Conservation (phyloP, 2,888 invertebrate genomes). For the Drosophila acutilabella region DNA sequence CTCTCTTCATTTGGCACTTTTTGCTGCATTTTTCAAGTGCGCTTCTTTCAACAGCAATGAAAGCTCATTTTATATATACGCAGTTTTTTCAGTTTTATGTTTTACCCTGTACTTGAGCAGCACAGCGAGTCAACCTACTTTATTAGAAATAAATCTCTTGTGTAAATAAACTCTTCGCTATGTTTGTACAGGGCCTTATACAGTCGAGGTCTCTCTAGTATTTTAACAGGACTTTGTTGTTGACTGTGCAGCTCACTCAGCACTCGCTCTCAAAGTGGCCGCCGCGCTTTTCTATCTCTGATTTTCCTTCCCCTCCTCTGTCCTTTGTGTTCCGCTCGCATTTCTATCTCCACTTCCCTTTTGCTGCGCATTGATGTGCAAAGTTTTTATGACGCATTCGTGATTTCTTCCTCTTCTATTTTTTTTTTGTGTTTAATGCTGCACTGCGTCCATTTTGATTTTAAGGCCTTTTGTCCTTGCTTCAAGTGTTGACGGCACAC, state of each 20-base stretch:
- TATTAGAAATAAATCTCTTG: too few relatives aligned
- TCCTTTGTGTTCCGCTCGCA: background rate
- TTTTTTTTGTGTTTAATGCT: conserved; percentile 55
- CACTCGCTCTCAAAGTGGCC: conserved; percentile 57
- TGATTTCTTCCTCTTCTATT: conserved; percentile 60
- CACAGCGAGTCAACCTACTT: background rate
- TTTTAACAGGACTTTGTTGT: conserved; percentile 61
- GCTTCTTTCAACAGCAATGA: conserved; percentile 44
- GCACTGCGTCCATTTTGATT: conserved; percentile 73
- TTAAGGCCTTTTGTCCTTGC: conserved; percentile 72
- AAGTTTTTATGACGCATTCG: conserved; percentile 79
- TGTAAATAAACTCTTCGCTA: too few relatives aligned
- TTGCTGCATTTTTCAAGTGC: conserved; percentile 68
- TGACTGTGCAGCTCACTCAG: background rate
- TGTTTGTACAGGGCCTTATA: background rate
- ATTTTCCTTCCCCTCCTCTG: conserved; percentile 4
- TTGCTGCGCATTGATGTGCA: conserved; percentile 68
- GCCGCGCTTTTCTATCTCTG: conserved; percentile 57
- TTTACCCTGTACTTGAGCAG: background rate
- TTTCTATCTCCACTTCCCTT: conserved; percentile 9
- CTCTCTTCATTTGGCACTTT: conserved; percentile 52
- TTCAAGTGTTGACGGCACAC: conserved; percentile 54
- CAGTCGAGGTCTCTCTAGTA: background rate
- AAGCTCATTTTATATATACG: conserved; percentile 52
- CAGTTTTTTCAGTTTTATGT: background rate